Evolutionary conservation across 2,888 invertebrate genomes (phyloP), one percentile per base, ranked within the genome.

Genomic region (Octonoba sinensis): DNA sequence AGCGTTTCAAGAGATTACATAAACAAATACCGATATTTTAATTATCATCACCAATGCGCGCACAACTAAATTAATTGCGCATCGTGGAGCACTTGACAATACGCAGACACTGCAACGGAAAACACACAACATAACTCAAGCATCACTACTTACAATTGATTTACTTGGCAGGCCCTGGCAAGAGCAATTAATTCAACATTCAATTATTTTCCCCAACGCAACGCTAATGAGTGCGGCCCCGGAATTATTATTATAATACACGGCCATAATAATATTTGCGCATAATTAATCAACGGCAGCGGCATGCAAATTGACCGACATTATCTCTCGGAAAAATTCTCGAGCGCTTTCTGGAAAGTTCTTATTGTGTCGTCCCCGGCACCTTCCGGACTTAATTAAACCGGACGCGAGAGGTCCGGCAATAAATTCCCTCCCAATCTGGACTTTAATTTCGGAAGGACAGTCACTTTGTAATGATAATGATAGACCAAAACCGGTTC

Each of bases 381-480:
- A 49, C 27, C 71, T 60, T 49, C 18, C 64, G 46, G 57, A 70
- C 76, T 77, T 77, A 77, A 77, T 77, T 77, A 77, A 75, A 65
- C 47, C n/a, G 65, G 3, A 13, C 15, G 36, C 36, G 36, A 36
- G 36, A 36, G 36, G 36, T 36, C 36, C 54, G n/a, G 18, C 54
- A 54, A 54, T 54, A 54, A 54, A 54, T 54, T 54, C 54, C 36
- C 51, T 22, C 56, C 27, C 46, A 59, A 44, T 46, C 73, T 65
- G 64, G 73, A 73, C 73, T 64, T 73, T 56, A 65, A 73, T 65
- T 73, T 65, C 46, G 54, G 54, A 49, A 57, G n/a, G 60, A 62
- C 62, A 36, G 76, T 54, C 76, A 77, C 76, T 70, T 77, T 77
- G 76, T 77, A 77, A 77, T 77, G 76, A 56, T 77, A 77, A 77